phyloP scores from a whole-genome alignment of 2,888 invertebrate genomes.

The Epistrophella euchroma region DNA sequence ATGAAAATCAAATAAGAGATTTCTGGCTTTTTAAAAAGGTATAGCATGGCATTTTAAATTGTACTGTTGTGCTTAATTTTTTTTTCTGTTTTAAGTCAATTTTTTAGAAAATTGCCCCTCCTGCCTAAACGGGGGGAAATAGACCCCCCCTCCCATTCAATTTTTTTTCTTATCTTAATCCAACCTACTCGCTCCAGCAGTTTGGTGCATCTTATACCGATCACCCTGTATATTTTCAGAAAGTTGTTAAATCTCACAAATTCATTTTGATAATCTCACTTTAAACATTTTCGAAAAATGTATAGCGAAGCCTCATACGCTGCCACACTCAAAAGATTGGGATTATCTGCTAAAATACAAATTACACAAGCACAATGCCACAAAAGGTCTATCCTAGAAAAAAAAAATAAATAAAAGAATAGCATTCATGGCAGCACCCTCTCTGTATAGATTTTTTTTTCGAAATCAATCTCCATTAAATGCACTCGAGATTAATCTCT shows the following conservation, averaged over 20 bases:
- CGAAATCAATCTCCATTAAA: slow-evolving; percentile 50
- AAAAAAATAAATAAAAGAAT: neutral
- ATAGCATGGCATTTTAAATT: no score
- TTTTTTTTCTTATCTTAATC: no score
- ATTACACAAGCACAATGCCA: slow-evolving; percentile 8
- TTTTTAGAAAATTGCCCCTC: no score
- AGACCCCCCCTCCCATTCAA: no score
- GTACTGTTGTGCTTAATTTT: no score
- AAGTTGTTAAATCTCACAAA: neutral
- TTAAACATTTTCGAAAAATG: neutral
- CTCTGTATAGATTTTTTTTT: slow-evolving; percentile 29
- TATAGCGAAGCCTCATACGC: neutral
- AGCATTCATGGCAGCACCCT: neutral
- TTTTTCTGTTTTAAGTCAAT: no score
- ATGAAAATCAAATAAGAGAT: no score
- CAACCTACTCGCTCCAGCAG: no score
- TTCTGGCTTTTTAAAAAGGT: no score
- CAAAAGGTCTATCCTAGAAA: neutral
- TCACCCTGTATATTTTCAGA: neutral
- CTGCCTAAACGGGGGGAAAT: no score
- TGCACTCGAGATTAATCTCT: slow-evolving; percentile 15
- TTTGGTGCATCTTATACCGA: no score
- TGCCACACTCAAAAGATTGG: neutral
- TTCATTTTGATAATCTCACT: neutral
- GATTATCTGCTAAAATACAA: slow-evolving; percentile 10